Evolutionary conservation across 1,140 invertebrate genomes (phyloP), one percentile per base, ranked within the genome.

Genomic region (Drosophila micromelanica): DNA sequence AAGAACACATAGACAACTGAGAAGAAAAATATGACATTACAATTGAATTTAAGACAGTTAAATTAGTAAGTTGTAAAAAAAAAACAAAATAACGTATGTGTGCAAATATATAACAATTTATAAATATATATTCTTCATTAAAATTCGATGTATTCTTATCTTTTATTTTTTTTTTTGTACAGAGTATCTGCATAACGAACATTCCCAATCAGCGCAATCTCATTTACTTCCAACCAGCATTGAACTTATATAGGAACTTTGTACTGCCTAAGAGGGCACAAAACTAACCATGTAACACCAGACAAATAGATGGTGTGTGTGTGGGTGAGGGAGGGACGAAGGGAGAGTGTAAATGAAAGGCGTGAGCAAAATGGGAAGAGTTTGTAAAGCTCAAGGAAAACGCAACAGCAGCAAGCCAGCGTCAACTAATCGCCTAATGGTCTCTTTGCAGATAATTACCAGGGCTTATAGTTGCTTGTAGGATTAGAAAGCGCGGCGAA

Each of bases 381-480:
- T 49, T 68, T 20, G n/a, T 7, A 15, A 9, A 57, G 55, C 60
- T 73, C 45, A 65, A 57, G 46, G 40, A 54, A 57, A 20, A 46
- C 61, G 67, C 63, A 42, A 67, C 67, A 75, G 20, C 71, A 48
- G 20, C 80, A 45, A 59, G 64, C 62, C 69, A 81, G 70, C 65
- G 68, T 75, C 84, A 89, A 78, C 84, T 89, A 90, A 89, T 89
- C 84, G 80, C 77, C 86, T 90, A 89, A 90, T 89, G 84, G 84
- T 89, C 84, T 90, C 85, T 89, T 89, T 90, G 85, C 84, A 89
- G 84, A 90, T 89, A 89, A 89, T 89, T 89, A 89, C 85, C 85
- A 89, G 60, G 85, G 84, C 84, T 89, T 89, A 89, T 78, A 78
- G 85, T 86, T 89, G 73, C 80, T 89, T 78, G 85, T 75, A 75